These are phyloP conservation scores for Manis crassicaudata DNA, from an alignment of 2,797 vertebrate genomes.

Conservation along the genomic window DNA sequence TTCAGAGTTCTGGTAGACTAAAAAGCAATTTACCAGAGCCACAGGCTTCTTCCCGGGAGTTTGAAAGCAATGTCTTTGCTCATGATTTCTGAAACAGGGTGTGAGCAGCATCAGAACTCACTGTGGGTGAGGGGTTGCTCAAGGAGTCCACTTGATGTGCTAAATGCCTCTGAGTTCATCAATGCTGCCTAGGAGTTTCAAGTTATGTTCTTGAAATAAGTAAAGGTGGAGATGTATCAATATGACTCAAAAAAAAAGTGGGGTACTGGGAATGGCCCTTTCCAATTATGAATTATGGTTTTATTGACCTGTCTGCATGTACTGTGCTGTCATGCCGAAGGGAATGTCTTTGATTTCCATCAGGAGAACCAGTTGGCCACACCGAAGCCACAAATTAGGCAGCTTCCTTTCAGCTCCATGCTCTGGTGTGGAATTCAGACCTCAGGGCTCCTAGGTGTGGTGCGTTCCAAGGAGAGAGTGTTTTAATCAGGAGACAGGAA, in stretches of 20 bases:
- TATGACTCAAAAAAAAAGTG: background rate
- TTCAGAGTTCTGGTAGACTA: background rate
- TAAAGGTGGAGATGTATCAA: background rate
- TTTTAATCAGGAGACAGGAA: background rate
- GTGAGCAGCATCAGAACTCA: background rate
- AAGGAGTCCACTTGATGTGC: background rate
- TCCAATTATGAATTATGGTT: background rate
- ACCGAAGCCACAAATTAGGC: background rate
- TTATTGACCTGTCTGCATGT: background rate
- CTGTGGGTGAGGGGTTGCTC: background rate
- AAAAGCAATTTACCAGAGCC: background rate
- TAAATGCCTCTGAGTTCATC: background rate
- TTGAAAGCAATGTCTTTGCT: background rate
- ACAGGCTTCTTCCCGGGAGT: background rate
- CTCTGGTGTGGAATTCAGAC: background rate
- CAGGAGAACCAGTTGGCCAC: background rate
- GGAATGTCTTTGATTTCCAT: background rate
- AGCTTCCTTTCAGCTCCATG: background rate
- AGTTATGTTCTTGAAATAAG: background rate
- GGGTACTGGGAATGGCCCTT: background rate
- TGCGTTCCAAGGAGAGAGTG: background rate
- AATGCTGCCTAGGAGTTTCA: accelerated
- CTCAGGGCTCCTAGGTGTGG: background rate
- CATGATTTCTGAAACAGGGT: background rate
- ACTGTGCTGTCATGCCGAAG: background rate